phyloP scores from a whole-genome alignment of 2,113 vertebrate species.

The Coturnix japonica region DNA sequence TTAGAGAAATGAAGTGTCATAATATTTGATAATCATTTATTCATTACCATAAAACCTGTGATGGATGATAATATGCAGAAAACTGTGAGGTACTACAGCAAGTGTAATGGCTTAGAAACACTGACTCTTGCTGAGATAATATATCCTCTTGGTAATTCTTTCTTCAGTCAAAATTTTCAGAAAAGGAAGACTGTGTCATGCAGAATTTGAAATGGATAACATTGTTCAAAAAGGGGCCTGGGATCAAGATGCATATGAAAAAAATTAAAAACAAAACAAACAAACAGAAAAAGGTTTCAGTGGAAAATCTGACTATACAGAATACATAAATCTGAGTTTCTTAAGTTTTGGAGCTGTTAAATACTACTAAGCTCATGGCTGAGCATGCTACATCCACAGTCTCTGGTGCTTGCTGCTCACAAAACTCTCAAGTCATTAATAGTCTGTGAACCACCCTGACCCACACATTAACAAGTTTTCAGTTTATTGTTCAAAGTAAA shows the following conservation, averaged over 20 bases:
- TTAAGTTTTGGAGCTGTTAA: neutral
- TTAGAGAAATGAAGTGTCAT: neutral
- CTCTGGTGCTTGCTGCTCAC: neutral
- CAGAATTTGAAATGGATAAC: neutral
- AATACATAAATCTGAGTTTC: neutral
- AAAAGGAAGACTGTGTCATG: neutral
- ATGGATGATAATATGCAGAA: neutral
- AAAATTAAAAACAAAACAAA: neutral
- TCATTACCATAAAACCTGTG: neutral
- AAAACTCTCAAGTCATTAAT: neutral
- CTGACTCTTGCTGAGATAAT: neutral
- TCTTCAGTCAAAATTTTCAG: neutral
- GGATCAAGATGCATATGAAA: neutral
- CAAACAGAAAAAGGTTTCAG: neutral
- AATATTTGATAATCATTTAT: conserved; percentile 43
- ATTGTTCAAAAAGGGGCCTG: neutral
- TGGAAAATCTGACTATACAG: neutral
- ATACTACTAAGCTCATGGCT: neutral
- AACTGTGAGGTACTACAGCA: neutral
- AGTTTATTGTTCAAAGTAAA: neutral
- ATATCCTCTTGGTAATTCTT: neutral
- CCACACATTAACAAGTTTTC: neutral
- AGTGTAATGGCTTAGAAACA: neutral
- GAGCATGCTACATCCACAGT: neutral
- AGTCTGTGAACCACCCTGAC: neutral